Evolutionary conservation across 2,888 invertebrate species (phyloP), one percentile per base, ranked within the genome.

Genomic region (Eupithecia vulgata): DNA sequence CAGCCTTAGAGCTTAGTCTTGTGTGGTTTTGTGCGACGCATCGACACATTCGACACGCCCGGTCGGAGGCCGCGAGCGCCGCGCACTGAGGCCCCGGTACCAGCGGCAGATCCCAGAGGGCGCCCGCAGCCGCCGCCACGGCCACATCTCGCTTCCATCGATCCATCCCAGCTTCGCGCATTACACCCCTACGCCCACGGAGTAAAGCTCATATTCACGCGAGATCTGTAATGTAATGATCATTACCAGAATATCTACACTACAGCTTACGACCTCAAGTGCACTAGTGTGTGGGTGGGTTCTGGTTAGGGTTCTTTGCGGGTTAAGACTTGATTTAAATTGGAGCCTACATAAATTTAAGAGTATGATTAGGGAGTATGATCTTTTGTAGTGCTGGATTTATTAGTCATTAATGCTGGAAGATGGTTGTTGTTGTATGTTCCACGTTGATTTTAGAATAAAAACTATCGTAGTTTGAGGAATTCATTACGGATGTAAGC

Each of bases 11-110:
- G 30, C 68, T 69, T 57, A 57, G 57, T 3, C 5, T 25, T 57
- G 68, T 45, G 64, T 66, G 68, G 71, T 30, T 67, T 67, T 71
- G 74, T 30, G 48, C 69, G 73, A 64, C 68, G 80, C 78, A 78
- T 76, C 73, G 79, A 78, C 79, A 75, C 81, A 85, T 87, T 76
- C 73, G 79, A 78, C 79, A 75, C 81, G 85, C 87, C 87, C 92
- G 87, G 80, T 85, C 87, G 84, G 79, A 80, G 86, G 84, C 81
- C 85, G 72, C 73, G 78, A 76, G 77, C 75, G 71, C 75, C 78
- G 81, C 80, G 85, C 86, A 88, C 92, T 87, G 82, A 84, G 86
- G 78, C 79, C 87, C 87, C 82, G 84, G 82, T 82, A 76, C 80
- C 77, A 77, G 7, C 61, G 34, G 71, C 48, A 78, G 71, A 80